phyloP scores from a whole-genome alignment of 2,888 invertebrate species.

The Disparrhopalites patrizii region DNA sequence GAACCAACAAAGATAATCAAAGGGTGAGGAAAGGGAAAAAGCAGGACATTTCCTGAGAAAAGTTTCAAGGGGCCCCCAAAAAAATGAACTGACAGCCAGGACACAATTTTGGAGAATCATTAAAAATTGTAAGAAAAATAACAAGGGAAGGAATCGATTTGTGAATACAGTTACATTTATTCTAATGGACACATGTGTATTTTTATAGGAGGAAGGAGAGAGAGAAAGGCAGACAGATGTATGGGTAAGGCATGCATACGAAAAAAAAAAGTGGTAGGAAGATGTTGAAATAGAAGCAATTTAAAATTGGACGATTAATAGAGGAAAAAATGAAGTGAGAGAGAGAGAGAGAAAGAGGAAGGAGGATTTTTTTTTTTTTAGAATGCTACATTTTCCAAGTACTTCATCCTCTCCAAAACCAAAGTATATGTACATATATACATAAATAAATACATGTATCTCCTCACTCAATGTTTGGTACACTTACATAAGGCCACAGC shows the following conservation, averaged over 20 bases:
- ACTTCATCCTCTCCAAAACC: too few relatives aligned
- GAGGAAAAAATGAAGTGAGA: background rate
- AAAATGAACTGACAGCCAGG: slow-evolving; percentile 14
- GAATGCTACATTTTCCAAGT: background rate
- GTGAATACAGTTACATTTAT: background rate
- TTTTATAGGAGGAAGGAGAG: too few relatives aligned
- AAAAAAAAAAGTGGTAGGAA: background rate
- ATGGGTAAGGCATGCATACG: background rate
- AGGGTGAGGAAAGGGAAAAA: background rate
- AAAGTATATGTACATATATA: too few relatives aligned
- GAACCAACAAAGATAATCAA: too few relatives aligned
- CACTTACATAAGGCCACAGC: too few relatives aligned
- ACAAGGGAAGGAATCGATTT: slow-evolving; percentile 14
- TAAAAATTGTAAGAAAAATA: background rate
- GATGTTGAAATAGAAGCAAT: slow-evolving; percentile 16
- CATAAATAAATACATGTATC: background rate
- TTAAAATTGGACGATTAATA: slow-evolving; percentile 20
- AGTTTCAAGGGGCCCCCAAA: too few relatives aligned
- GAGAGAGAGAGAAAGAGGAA: background rate
- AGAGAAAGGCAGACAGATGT: too few relatives aligned
- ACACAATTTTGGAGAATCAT: slow-evolving; percentile 7
- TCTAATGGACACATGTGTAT: too few relatives aligned
- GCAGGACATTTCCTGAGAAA: slow-evolving; percentile 22
- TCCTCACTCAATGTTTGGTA: too few relatives aligned
- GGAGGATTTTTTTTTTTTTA: slow-evolving; percentile 19